These are phyloP conservation scores for Caenorhabditis wallacei DNA, from an alignment of 2,888 invertebrate species.

Conservation along the genomic window DNA sequence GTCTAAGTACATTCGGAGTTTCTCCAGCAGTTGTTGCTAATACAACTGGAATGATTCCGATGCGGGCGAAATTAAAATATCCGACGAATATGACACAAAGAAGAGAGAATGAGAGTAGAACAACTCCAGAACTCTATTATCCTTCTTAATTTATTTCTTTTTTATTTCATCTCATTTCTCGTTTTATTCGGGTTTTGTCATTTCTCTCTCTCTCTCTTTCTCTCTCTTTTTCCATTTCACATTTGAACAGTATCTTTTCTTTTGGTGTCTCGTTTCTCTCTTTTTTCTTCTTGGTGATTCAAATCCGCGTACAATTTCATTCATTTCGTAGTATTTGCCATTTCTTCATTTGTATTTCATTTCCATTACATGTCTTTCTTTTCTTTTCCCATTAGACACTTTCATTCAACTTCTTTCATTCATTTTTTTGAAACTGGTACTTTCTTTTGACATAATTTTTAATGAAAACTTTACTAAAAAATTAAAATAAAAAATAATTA, in stretches of 20 bases:
- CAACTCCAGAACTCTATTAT: conserved; percentile 55
- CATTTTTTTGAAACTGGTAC: conserved; percentile 47
- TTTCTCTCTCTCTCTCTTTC: conserved; percentile 21
- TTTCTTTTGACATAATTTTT: not conserved
- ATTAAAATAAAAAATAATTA: not conserved
- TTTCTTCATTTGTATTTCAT: conserved; percentile 33
- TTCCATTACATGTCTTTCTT: conserved; percentile 21
- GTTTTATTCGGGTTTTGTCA: conserved; percentile 33
- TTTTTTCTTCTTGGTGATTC: conserved; percentile 36
- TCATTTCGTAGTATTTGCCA: conserved; percentile 50
- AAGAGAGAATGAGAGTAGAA: conserved; percentile 36
- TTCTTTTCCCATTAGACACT: not conserved
- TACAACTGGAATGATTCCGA: conserved; percentile 66
- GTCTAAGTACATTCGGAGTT: conserved; percentile 56
- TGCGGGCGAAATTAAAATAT: conserved; percentile 71
- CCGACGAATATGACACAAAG: conserved; percentile 52
- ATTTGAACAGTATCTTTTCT: conserved; percentile 39
- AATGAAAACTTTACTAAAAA: conserved; percentile 17
- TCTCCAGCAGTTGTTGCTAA: conserved; percentile 53
- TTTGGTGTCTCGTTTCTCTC: not conserved
- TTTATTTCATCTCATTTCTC: conserved; percentile 8
- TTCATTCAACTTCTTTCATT: conserved; percentile 22
- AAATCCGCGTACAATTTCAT: conserved; percentile 43
- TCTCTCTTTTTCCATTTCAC: conserved; percentile 22
- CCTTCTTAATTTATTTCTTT: conserved; percentile 33